Evolutionary conservation across 2,113 vertebrate species (phyloP).

Genomic region (Rhipidura dahli): DNA sequence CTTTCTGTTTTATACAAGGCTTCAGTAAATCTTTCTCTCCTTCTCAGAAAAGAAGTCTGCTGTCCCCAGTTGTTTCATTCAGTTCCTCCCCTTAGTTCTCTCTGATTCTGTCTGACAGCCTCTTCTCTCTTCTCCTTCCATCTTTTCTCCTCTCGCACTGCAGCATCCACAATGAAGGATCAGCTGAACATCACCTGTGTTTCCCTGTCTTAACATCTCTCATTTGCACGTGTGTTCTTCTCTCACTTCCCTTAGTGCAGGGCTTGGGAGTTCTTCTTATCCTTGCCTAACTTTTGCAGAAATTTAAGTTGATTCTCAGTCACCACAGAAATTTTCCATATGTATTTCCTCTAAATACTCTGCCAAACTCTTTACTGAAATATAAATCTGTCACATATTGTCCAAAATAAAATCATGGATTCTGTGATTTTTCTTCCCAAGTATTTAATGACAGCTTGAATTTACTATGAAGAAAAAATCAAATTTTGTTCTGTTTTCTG

Average conservation of each 20-base stretch:
- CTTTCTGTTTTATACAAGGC: not conserved
- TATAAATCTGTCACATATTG: not conserved
- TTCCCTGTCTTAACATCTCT: not conserved
- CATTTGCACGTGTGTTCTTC: not conserved
- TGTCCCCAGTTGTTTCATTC: not conserved
- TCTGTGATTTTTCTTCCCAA: not conserved
- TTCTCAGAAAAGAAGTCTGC: not conserved
- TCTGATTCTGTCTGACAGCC: not conserved
- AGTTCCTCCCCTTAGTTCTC: not conserved
- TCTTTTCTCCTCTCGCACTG: not conserved
- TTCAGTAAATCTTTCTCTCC: not conserved
- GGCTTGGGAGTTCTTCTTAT: not conserved
- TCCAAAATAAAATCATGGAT: not conserved
- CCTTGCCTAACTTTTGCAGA: not conserved
- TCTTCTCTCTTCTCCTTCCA: not conserved
- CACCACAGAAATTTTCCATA: not conserved
- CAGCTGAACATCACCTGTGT: not conserved
- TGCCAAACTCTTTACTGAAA: not conserved
- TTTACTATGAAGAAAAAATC: not conserved
- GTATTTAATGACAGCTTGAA: not conserved
- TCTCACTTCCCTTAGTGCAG: not conserved
- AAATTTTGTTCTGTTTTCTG: not conserved
- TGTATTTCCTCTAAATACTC: not conserved
- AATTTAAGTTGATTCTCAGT: not conserved
- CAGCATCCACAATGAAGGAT: not conserved